A percentile compares a stretch with the other conserved stretches of the same genome.
phyloP scores from a whole-genome alignment of 2,797 vertebrate species.

The Stomatorhinus walkeri region DNA sequence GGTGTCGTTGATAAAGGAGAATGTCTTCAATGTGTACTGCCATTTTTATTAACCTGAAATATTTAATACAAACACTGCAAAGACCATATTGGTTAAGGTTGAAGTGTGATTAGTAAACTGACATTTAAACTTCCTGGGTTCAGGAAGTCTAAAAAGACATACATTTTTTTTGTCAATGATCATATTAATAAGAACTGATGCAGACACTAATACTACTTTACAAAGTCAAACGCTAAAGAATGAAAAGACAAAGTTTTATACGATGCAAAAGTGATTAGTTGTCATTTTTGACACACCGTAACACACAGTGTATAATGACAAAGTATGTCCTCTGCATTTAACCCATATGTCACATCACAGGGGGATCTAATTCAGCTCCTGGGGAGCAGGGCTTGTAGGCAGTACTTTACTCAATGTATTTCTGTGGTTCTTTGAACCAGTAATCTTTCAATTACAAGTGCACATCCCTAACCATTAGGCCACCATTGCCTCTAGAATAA shows the following conservation, averaged over 20 bases:
- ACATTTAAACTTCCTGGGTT: background rate
- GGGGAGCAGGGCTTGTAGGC: background rate
- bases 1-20: background rate
- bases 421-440: background rate
- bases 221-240: background rate
- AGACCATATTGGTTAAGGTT: background rate
- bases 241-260: background rate
- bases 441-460: background rate
- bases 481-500: background rate
- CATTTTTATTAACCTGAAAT: background rate
- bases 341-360: background rate
- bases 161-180: background rate
- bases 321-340: background rate
- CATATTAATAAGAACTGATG: background rate
- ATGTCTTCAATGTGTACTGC: background rate
- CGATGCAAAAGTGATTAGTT: background rate
- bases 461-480: background rate
- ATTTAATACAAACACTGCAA: background rate
- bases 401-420: background rate
- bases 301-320: background rate
- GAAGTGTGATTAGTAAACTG: background rate
- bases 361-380: background rate
- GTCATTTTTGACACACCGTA: background rate
- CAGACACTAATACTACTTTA: background rate
- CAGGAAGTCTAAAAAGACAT: background rate